Evolutionary conservation across 2,113 vertebrate genomes (phyloP).

Genomic region (Aegithalos caudatus): DNA sequence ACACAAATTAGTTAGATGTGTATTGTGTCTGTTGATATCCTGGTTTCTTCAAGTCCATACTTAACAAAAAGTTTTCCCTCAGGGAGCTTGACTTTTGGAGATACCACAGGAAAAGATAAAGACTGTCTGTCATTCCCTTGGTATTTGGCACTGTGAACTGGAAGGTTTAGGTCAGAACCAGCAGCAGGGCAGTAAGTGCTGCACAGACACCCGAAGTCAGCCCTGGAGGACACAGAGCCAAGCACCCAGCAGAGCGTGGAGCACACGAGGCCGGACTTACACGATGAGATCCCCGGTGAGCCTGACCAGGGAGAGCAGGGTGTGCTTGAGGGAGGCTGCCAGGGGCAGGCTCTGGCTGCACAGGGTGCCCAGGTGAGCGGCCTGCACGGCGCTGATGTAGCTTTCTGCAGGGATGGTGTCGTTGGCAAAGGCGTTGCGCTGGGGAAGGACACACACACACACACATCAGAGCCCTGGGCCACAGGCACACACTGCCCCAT

Average conservation of each 20-base stretch:
- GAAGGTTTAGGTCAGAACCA: background rate
- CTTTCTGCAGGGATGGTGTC: conserved; percentile 96
- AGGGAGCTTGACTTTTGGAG: background rate
- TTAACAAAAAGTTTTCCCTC: background rate
- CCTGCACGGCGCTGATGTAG: conserved; percentile 97
- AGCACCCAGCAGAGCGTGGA: accelerated
- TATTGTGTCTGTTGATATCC: background rate
- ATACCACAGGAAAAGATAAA: background rate
- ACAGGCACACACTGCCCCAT: background rate
- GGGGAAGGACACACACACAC: background rate
- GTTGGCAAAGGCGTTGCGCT: conserved; percentile 97
- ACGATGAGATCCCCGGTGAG: conserved; percentile 94
- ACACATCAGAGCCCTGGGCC: background rate
- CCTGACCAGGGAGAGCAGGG: conserved; percentile 93
- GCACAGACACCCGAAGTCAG: background rate
- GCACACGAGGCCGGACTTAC: conserved; percentile 73
- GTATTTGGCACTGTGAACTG: background rate
- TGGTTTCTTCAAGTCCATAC: background rate
- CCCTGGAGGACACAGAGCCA: background rate
- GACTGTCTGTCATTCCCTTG: background rate
- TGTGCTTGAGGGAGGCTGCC: conserved; percentile 92
- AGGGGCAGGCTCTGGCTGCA: conserved; percentile 91
- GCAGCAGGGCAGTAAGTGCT: background rate
- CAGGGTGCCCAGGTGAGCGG: conserved; percentile 91
- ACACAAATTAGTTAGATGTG: background rate